phyloP scores from a whole-genome alignment of 2,888 invertebrate species.

The Drosophila meridionalis region DNA sequence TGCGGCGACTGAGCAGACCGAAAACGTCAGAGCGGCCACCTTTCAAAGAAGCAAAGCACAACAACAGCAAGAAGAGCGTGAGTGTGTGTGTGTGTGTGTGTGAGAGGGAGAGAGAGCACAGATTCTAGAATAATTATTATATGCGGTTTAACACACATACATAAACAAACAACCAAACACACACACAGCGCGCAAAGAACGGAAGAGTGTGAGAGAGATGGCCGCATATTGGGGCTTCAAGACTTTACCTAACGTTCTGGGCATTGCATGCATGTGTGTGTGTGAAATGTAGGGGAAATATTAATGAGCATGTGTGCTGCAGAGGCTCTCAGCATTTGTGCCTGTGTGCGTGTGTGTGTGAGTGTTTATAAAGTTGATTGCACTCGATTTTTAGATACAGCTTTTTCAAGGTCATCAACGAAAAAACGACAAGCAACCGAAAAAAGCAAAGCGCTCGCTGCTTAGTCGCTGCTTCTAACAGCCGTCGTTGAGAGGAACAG shows the following conservation, averaged over 20 bases:
- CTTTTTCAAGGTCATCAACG: conserved; percentile 84
- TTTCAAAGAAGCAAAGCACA: conserved; percentile 44
- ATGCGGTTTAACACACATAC: conserved; percentile 51
- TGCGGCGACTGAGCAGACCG: conserved; percentile 33
- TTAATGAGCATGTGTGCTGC: conserved; percentile 51
- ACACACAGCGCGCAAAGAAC: conserved; percentile 32
- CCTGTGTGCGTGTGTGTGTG: conserved; percentile 34
- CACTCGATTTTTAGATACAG: conserved; percentile 85
- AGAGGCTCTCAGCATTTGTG: conserved; percentile 45
- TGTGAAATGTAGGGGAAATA: conserved; percentile 73
- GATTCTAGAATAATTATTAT: conserved; percentile 77
- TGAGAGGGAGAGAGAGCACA: conserved; percentile 9
- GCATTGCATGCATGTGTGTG: conserved; percentile 30
- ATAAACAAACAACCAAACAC: conserved; percentile 6
- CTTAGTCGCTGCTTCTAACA: conserved; percentile 62
- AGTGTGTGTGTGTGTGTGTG: background rate
- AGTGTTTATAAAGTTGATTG: conserved; percentile 83
- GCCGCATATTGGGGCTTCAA: conserved; percentile 55
- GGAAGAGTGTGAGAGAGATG: conserved; percentile 31
- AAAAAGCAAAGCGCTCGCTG: conserved; percentile 56
- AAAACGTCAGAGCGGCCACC: conserved; percentile 61
- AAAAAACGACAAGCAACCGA: conserved; percentile 73
- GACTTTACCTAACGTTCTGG: conserved; percentile 71
- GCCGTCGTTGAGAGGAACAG: background rate
- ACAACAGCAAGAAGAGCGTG: background rate